Base-by-base conservation (phyloP, 1,140 invertebrate species). In the Euwallacea fornicatus region DNA sequence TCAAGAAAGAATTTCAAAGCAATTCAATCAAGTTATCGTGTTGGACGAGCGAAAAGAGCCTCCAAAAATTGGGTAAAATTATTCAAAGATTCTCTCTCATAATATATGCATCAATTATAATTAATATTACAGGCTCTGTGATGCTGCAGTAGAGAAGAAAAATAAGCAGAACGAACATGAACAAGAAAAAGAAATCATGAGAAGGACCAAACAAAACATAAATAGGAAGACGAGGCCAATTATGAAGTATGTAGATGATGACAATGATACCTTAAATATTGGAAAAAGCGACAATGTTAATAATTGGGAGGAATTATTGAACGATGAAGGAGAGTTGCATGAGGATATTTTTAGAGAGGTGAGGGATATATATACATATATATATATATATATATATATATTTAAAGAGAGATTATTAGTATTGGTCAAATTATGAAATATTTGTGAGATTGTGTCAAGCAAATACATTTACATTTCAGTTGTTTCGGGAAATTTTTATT, bases 301-400 rank as follows among this genome's bases (percentile, higher is more conserved):
- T 63, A 78, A 78, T 66, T 80, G 78, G 78, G 78, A 80, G 60
- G 78, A 80, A 68, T 71, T 80, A 60, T 80, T 78, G 71, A 75
- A 79, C 67, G 78, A 80, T 43, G 71, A 78, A 21, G 69, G 69
- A 1, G 73, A 78, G 43, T 58, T 80, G 47, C 73, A 78, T 58
- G 74, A 76, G 66, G 74, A 78, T 43, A 64, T 77, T 64, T 72
- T 78, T 41, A 75, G 70, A 46, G 75, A 77, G 73, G 77, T 77
- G 69, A 61, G 55, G 56, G 21, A 4, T 33, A 33, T 33, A 33
- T 4, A 33, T 33, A 33, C 4, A 33, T 33, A 33, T 33, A 2
- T 33, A 50, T 47, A 8, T 47, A n/a, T n/a, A n/a, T n/a, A n/a
- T 4, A 33, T 33, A 33, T 33, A 33, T 33, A 33, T 33, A 2